These are phyloP conservation scores for Clusia tigrina DNA, from an alignment of 2,888 invertebrate species.

Conservation along the genomic window DNA sequence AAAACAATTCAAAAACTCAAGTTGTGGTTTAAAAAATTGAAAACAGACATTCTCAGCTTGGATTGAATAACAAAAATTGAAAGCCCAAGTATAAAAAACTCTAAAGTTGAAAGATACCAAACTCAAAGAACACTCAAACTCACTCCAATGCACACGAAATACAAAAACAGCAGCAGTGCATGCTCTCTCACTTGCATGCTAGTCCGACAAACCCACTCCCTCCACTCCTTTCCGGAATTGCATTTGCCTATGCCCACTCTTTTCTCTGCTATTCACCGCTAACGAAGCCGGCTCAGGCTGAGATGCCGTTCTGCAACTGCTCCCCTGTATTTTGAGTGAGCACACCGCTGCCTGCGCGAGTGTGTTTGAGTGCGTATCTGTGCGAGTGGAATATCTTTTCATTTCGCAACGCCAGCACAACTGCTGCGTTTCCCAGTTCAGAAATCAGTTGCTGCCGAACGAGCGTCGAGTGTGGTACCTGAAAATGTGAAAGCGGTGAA, in stretches of 20 bases:
- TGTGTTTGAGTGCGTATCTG: not conserved
- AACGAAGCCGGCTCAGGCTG: no score
- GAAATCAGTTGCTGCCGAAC: slow-evolving; percentile 53
- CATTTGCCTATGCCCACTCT: no score
- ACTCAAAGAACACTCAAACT: no score
- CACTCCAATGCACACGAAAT: no score
- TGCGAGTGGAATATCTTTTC: slow-evolving; percentile 16
- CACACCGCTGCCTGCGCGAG: slow-evolving; percentile 1
- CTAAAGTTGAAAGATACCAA: no score
- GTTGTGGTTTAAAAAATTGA: not conserved
- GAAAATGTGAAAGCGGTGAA: not conserved
- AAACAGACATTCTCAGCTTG: not conserved
- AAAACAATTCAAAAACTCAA: not conserved
- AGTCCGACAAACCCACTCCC: no score
- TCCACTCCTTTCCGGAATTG: no score
- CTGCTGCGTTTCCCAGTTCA: slow-evolving; percentile 36
- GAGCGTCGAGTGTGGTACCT: slow-evolving; percentile 48
- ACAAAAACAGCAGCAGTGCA: not conserved
- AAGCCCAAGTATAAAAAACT: no score
- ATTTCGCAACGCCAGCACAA: slow-evolving; percentile 29
- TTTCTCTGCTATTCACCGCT: no score
- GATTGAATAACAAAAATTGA: not conserved
- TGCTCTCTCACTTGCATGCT: not conserved
- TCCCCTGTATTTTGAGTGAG: slow-evolving; percentile 5
- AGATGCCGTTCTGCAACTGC: not conserved